These are phyloP conservation scores for Temnopleurus reevesii DNA, from an alignment of 53 echinoderm and acorn worm genomes.

Conservation along the genomic window DNA sequence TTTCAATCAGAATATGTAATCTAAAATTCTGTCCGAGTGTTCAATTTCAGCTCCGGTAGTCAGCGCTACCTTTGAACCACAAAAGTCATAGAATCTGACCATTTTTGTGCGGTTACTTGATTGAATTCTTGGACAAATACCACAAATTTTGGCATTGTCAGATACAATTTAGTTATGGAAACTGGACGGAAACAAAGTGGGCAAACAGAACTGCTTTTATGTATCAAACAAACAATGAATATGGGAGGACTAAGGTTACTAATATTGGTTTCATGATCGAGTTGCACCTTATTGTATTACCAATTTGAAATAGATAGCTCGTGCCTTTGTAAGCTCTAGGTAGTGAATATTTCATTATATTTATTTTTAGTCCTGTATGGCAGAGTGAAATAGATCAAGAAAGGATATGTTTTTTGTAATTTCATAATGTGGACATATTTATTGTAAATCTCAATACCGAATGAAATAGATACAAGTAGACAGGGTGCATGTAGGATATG, in stretches of 20 bases:
- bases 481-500: too few relatives aligned
- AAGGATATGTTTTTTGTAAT: too few relatives aligned
- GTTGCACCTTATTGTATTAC: not conserved
- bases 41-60: not conserved
- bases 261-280: not conserved
- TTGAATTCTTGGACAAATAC: constrained; percentile 10
- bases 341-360: too few relatives aligned
- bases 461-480: too few relatives aligned
- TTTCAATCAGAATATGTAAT: too few relatives aligned
- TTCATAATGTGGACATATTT: too few relatives aligned
- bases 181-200: not conserved
- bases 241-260: not conserved
- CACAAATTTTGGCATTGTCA: constrained; percentile 32
- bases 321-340: too few relatives aligned
- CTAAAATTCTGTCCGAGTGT: not conserved
- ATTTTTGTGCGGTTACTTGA: not conserved
- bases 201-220: not conserved
- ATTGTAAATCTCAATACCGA: too few relatives aligned
- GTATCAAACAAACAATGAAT: not conserved
- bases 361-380: too few relatives aligned
- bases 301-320: too few relatives aligned
- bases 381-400: too few relatives aligned
- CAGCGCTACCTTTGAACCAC: not conserved
- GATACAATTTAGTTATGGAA: constrained; percentile 1
- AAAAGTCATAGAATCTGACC: not conserved